These are phyloP conservation scores for Alouatta palliata DNA, from an alignment of 2,113 vertebrate genomes.

Conservation along the genomic window DNA sequence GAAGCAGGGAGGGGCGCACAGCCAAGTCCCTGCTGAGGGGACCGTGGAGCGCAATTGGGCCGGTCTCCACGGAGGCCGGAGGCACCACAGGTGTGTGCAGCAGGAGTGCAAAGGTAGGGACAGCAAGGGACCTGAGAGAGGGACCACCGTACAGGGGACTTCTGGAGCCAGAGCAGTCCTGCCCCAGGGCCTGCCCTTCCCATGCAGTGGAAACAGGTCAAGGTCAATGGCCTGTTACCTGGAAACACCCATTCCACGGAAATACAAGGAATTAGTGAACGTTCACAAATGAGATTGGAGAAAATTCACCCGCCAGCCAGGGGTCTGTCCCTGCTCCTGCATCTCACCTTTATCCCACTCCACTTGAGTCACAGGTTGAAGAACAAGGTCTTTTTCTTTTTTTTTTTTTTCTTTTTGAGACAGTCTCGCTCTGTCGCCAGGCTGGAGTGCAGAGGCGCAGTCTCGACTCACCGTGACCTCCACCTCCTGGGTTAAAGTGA, in stretches of 20 bases:
- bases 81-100: not conserved
- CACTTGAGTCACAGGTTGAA: not conserved
- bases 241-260: not conserved
- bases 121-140: not conserved
- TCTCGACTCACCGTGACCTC: too few relatives aligned
- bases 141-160: fast-evolving
- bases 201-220: fast-evolving
- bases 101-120: not conserved
- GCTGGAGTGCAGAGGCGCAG: too few relatives aligned
- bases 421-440: too few relatives aligned
- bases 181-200: too few relatives aligned
- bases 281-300: not conserved
- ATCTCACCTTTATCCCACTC: too few relatives aligned
- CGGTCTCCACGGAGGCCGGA: not conserved
- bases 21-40: not conserved
- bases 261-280: too few relatives aligned
- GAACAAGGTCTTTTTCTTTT: not conserved
- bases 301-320: too few relatives aligned
- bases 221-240: not conserved
- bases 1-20: not conserved
- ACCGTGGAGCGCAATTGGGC: fast-evolving
- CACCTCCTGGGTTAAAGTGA: too few relatives aligned
- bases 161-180: fast-evolving
- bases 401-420: not conserved
- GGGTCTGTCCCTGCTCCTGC: not conserved